Base-by-base conservation (phyloP, 2,888 invertebrate species). In the Clunio marinus region DNA sequence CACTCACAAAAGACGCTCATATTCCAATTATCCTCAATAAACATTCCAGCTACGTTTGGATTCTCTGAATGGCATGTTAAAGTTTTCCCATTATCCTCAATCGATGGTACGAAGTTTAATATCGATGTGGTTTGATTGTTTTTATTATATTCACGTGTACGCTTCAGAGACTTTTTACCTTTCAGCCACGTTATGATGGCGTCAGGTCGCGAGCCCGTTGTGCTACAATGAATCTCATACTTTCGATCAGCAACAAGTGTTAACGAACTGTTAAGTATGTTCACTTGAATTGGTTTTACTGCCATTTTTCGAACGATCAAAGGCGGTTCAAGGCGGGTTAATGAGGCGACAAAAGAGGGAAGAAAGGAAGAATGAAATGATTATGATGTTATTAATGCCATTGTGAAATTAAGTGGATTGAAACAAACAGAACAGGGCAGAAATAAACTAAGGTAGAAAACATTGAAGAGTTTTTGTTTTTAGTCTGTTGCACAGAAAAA, bases 1-100 rank as follows among this genome's bases (percentile, higher is more conserved):
- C n/a, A 88, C 91, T 88, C 77, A 91, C 91, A 91, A 71, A 90
- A 89, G 72, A 91, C 89, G 78, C 86, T 86, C 76, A 91, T 87
- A 74, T 84, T 86, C 89, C 89, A 89, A 15, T 87, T 84, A 72
- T 88, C 86, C 78, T 91, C 90, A 70, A 89, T 80, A 75, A 81
- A 85, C 72, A 88, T 85, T 28, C 88, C 85, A 62, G 87, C 87
- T 73, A 89, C 88, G 81, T 88, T 88, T 68, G 90, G 89, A 82
- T 91, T 91, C 80, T 90, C 90, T 0, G 90, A 89, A 73, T 89
- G 83, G 78, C 91, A 91, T 60, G 86, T 87, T 79, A 91, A 84
- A 72, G 84, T 82, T 80, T 89, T 89, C 72, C 88, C 88, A 78
- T 90, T 88, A 79, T 91, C 91, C 74, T 89, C 89, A 71, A 88